These are phyloP conservation scores for Trichosurus vulpecula DNA, from an alignment of 2,797 vertebrate species.

Conservation along the genomic window DNA sequence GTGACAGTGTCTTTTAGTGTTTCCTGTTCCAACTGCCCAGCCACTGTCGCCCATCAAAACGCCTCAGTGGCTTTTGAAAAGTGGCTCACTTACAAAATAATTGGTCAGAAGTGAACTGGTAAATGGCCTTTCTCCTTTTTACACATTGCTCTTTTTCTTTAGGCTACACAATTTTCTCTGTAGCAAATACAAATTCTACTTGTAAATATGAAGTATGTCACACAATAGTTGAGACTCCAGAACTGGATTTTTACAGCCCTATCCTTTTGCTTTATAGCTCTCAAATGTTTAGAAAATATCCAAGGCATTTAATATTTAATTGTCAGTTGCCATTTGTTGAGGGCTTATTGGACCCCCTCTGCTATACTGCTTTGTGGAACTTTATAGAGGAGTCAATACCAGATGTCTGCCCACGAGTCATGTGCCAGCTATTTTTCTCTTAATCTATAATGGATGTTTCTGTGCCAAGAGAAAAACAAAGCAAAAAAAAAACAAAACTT, in stretches of 20 bases:
- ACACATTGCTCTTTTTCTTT: background rate
- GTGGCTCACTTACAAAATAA: background rate
- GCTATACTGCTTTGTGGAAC: background rate
- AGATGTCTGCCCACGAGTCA: background rate
- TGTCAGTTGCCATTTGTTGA: background rate
- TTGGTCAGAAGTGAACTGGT: background rate
- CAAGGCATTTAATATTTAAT: conserved; percentile 11
- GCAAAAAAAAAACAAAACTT: background rate
- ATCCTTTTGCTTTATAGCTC: conserved; percentile 5
- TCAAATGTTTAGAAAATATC: background rate
- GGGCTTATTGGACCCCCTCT: background rate
- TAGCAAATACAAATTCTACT: background rate
- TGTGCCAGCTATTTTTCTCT: background rate
- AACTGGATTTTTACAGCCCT: background rate
- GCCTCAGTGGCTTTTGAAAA: background rate
- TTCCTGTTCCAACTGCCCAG: background rate
- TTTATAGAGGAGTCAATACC: background rate
- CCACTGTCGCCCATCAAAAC: background rate
- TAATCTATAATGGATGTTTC: background rate
- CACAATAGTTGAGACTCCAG: background rate
- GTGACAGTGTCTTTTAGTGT: background rate
- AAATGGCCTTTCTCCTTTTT: background rate
- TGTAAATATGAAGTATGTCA: background rate
- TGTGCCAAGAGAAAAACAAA: background rate
- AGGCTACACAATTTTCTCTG: background rate